Evolutionary conservation across 2,888 invertebrate genomes (phyloP).

Genomic region (Miltochrista miniata): DNA sequence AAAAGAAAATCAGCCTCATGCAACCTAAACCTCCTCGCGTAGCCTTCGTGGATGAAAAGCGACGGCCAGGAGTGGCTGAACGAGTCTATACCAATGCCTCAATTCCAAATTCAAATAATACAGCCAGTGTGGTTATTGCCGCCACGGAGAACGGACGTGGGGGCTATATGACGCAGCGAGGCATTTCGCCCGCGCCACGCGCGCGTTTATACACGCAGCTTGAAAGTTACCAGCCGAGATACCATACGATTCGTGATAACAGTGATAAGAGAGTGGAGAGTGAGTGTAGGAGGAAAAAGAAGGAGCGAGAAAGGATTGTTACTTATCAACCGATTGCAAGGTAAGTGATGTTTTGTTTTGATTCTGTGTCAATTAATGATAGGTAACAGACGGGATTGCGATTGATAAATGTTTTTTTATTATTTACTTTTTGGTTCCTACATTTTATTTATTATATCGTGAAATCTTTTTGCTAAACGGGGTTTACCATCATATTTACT

Average conservation of each 20-base stretch:
- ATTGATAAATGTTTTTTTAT: too few species aligned
- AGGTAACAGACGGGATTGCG: too few species aligned
- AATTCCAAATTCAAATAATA: slow-evolving; percentile 16
- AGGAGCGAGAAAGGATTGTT: slow-evolving; percentile 61
- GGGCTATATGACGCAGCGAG: slow-evolving; percentile 65
- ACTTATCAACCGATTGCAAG: slow-evolving; percentile 59
- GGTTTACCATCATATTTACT: too few species aligned
- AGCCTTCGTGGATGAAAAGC: slow-evolving; percentile 73
- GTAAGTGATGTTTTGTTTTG: slow-evolving; percentile 43
- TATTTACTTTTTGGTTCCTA: too few species aligned
- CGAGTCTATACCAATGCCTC: slow-evolving; percentile 43
- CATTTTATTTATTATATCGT: too few species aligned
- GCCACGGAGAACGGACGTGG: slow-evolving; percentile 62
- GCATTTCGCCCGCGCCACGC: slow-evolving; percentile 69
- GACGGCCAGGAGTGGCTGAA: slow-evolving; percentile 69
- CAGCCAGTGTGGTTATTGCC: slow-evolving; percentile 61
- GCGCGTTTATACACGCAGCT: slow-evolving; percentile 76
- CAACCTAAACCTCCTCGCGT: slow-evolving; percentile 75
- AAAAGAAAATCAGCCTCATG: slow-evolving; percentile 81
- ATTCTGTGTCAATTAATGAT: too few species aligned
- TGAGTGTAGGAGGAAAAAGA: slow-evolving; percentile 69
- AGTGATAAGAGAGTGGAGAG: slow-evolving; percentile 77
- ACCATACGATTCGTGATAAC: slow-evolving; percentile 78
- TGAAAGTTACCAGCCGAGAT: slow-evolving; percentile 79
- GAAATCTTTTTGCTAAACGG: too few species aligned